A percentile compares a stretch with the other conserved stretches of the same genome.
These are phyloP conservation scores for Tachina grossa DNA, from an alignment of 2,888 invertebrate species.

Conservation along the genomic window DNA sequence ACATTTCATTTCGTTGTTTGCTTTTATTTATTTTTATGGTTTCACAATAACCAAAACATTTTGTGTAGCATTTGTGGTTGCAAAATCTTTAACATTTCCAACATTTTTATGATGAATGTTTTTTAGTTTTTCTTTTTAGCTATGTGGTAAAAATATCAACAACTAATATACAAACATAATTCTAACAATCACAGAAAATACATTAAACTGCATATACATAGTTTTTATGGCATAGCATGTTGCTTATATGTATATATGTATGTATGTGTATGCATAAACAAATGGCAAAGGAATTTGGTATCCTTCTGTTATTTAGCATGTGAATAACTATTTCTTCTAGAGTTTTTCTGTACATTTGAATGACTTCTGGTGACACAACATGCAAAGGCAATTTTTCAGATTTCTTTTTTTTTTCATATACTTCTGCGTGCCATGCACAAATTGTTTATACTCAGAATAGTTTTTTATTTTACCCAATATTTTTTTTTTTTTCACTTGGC, in stretches of 20 bases:
- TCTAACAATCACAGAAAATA: constrained; percentile 56
- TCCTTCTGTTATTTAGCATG: constrained; percentile 9
- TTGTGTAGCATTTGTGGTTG: constrained; percentile 53
- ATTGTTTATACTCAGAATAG: constrained; percentile 52
- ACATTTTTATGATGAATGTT: constrained; percentile 49
- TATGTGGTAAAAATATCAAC: constrained; percentile 6
- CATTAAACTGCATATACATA: constrained; percentile 51
- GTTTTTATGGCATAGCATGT: constrained; percentile 58
- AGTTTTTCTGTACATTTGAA: constrained; percentile 1
- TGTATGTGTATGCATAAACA: neutral
- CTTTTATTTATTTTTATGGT: neutral
- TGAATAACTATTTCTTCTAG: constrained; percentile 20
- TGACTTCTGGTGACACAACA: constrained; percentile 73
- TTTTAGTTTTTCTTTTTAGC: constrained; percentile 21
- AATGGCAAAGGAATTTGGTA: constrained; percentile 49
- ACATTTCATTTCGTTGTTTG: neutral
- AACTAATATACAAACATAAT: constrained; percentile 41
- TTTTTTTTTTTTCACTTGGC: neutral
- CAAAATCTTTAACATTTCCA: constrained; percentile 52
- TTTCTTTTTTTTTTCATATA: constrained; percentile 48
- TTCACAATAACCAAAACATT: constrained; percentile 3
- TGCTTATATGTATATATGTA: neutral
- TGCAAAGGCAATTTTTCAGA: constrained; percentile 80
- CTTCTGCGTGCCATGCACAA: constrained; percentile 70
- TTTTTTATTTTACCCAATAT: neutral